phyloP scores from a whole-genome alignment of 2,888 invertebrate genomes.

The Carterocephalus palaemon region DNA sequence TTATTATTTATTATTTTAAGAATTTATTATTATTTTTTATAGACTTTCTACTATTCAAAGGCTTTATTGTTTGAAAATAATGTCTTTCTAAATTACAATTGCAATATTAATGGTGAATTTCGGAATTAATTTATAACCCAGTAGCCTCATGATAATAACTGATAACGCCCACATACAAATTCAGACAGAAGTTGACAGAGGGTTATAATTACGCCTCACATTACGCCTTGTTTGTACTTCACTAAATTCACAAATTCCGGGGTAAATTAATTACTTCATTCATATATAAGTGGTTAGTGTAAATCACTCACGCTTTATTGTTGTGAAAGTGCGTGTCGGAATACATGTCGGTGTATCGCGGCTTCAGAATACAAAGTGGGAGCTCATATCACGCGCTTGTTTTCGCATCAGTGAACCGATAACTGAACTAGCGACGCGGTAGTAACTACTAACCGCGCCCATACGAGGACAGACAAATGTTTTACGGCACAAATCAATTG shows the following conservation, averaged over 20 bases:
- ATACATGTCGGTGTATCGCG: conserved; percentile 50
- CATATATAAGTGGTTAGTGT: conserved; percentile 3
- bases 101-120: too few species aligned
- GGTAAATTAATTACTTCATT: conserved; percentile 7
- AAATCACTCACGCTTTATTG: conserved; percentile 67
- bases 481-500: conserved; percentile 59
- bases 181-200: not conserved
- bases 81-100: too few species aligned
- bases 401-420: conserved; percentile 66
- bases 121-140: too few species aligned
- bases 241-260: conserved; percentile 8
- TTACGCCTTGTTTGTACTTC: conserved; percentile 9
- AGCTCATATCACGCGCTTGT: conserved; percentile 64
- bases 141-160: too few species aligned
- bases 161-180: too few species aligned
- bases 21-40: too few species aligned
- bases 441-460: conserved; percentile 72
- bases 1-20: too few species aligned
- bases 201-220: not conserved
- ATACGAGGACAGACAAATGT: conserved; percentile 55
- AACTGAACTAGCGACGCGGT: conserved; percentile 60
- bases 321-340: conserved; percentile 59
- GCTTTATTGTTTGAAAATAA: too few species aligned
- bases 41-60: too few species aligned
- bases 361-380: conserved; percentile 46